Conservation (phyloP, 2,797 vertebrate species). For the Catamblyrhynchus diadema region DNA sequence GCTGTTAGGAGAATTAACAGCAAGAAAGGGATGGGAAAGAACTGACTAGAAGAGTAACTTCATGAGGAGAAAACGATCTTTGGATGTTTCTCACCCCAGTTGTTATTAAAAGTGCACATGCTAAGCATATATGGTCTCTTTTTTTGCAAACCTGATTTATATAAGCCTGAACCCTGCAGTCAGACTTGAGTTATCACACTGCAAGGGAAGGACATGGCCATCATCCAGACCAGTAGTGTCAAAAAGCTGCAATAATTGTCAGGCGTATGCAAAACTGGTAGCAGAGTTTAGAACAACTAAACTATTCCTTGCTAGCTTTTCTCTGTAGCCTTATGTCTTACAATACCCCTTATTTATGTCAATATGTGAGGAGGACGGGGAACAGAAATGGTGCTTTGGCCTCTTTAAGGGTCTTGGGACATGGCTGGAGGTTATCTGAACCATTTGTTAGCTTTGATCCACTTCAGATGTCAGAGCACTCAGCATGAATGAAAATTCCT, state of each 20-base stretch:
- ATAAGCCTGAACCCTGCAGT: not conserved
- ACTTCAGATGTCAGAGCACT: not conserved
- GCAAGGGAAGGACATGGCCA: not conserved
- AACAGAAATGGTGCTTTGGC: accelerated
- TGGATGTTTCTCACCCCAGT: accelerated
- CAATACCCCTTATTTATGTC: not conserved
- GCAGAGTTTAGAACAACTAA: not conserved
- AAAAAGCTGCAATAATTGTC: not conserved
- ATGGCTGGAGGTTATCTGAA: not conserved
- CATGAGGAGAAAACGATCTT: not conserved
- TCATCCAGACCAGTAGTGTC: not conserved
- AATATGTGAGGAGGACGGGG: not conserved
- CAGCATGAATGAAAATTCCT: not conserved
- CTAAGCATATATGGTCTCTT: not conserved
- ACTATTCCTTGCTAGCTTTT: not conserved
- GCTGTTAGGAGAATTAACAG: not conserved
- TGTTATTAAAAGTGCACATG: not conserved
- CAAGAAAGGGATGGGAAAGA: not conserved
- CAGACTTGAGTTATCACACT: not conserved
- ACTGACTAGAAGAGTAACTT: not conserved
- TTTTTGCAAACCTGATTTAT: not conserved
- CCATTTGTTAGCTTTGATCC: not conserved
- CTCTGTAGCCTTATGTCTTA: not conserved
- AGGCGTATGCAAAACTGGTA: not conserved
- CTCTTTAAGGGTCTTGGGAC: not conserved